Conservation (phyloP, 1,140 invertebrate species). For the Musca domestica region DNA sequence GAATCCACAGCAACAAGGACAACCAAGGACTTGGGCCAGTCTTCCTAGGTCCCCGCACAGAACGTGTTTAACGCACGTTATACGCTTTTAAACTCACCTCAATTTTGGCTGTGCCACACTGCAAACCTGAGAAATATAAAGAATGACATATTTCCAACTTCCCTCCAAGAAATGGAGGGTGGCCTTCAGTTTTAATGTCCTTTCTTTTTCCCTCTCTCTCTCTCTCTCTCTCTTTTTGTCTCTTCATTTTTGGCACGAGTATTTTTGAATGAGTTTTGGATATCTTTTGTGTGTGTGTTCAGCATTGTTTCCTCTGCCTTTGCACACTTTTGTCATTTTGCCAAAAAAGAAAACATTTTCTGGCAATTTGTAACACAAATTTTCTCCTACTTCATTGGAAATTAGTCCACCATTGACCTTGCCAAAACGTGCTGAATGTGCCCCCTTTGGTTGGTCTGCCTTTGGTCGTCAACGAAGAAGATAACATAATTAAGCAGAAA, state of each 20-base stretch:
- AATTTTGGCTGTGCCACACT: too few relatives aligned
- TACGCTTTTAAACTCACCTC: background rate
- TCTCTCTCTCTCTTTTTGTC: too few relatives aligned
- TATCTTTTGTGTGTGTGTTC: background rate
- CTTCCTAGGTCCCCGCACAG: background rate
- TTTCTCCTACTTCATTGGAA: too few relatives aligned
- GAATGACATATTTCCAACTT: too few relatives aligned
- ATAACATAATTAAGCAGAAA: conserved; percentile 12
- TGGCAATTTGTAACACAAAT: background rate
- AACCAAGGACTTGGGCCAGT: background rate
- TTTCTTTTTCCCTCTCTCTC: too few relatives aligned
- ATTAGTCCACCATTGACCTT: background rate
- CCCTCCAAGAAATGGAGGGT: too few relatives aligned
- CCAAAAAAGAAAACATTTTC: background rate
- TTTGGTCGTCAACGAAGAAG: background rate
- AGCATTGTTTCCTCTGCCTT: background rate
- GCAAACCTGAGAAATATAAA: too few relatives aligned
- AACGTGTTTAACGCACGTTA: conserved; percentile 15
- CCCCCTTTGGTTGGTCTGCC: background rate
- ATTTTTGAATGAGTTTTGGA: conserved; percentile 14
- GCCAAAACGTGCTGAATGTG: background rate
- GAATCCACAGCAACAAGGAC: conserved; percentile 2
- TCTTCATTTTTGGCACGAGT: conserved; percentile 15
- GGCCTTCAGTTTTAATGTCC: too few relatives aligned
- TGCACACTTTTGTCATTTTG: conserved; percentile 3